Percentiles rank a stretch among this genome's conserved stretches.
Conservation (phyloP, 2,113 vertebrate genomes). For the Amazona vittata region DNA sequence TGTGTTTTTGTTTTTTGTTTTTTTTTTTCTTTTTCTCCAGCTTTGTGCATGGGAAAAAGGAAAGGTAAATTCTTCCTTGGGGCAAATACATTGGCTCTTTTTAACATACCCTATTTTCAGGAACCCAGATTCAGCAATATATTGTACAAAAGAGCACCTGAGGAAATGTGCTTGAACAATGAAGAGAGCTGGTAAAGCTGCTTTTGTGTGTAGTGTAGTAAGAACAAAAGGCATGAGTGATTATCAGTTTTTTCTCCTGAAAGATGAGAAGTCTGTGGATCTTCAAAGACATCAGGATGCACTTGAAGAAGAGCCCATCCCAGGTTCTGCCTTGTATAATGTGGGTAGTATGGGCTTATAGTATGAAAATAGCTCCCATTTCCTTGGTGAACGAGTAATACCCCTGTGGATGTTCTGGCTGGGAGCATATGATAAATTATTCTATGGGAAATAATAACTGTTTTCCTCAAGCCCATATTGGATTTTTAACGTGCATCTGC, state of each 20-base stretch:
- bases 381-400: neutral
- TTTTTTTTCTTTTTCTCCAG: neutral
- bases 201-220: neutral
- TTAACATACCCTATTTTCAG: neutral
- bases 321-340: neutral
- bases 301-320: neutral
- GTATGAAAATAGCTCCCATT: neutral
- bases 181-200: neutral
- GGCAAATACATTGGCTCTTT: neutral
- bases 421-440: neutral
- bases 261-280: neutral
- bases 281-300: neutral
- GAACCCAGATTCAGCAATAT: neutral
- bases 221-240: neutral
- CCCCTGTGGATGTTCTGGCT: neutral
- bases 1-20: neutral
- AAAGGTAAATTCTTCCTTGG: neutral
- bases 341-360: neutral
- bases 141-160: neutral
- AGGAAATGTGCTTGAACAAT: neutral
- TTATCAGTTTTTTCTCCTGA: neutral
- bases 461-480: conserved; percentile 15
- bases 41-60: neutral
- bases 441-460: conserved; percentile 37
- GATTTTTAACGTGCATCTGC: conserved; percentile 46